Percentiles rank a stretch among this genome's conserved stretches.
Conservation (phyloP, 2,797 vertebrate species). For the Eospalax fontanierii region DNA sequence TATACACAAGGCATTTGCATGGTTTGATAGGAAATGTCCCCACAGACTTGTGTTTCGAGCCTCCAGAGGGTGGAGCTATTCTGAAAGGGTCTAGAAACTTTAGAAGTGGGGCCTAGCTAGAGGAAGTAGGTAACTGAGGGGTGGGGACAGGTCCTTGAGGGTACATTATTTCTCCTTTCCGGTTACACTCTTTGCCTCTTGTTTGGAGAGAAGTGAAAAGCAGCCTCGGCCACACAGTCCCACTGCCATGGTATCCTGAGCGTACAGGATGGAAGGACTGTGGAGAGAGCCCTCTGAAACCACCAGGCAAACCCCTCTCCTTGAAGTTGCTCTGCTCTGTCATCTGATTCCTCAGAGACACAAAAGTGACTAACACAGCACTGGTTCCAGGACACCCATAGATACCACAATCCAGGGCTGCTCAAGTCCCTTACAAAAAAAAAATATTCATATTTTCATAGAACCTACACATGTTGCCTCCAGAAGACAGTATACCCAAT, state of each 20-base stretch:
- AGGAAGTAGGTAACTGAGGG: neutral
- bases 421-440: neutral
- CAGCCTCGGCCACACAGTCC: neutral
- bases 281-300: neutral
- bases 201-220: neutral
- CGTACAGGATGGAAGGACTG: too few species aligned
- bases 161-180: neutral
- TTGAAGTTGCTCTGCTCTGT: neutral
- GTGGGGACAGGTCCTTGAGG: neutral
- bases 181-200: neutral
- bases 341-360: too few species aligned
- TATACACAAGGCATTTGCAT: neutral
- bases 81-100: neutral
- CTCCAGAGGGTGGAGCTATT: neutral
- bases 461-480: neutral
- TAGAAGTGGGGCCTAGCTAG: neutral
- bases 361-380: neutral
- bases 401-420: neutral
- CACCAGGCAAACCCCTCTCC: neutral
- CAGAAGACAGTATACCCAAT: neutral
- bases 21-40: neutral
- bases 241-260: neutral
- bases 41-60: neutral
- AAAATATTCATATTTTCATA: neutral
- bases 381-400: neutral